Evolutionary conservation across 2,113 vertebrate species (phyloP).

Genomic region (Thryonomys swinderianus): DNA sequence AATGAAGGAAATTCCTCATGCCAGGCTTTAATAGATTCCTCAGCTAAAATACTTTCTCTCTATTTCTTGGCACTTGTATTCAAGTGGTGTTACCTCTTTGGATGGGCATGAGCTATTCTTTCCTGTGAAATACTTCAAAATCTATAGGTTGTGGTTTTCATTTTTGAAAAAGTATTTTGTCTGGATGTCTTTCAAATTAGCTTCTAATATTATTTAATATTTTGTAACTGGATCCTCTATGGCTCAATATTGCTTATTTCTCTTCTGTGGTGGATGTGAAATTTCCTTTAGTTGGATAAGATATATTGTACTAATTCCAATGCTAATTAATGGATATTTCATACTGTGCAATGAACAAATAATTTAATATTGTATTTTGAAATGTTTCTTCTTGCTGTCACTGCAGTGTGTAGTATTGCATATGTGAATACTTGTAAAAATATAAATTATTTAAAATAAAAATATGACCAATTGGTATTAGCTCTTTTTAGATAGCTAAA

Average conservation of each 20-base stretch:
- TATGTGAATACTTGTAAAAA: slow-evolving; percentile 91
- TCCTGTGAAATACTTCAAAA: slow-evolving; percentile 83
- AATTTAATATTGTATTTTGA: slow-evolving; percentile 90
- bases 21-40: slow-evolving; percentile 86
- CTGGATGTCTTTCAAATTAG: slow-evolving; percentile 87
- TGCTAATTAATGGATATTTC: slow-evolving; percentile 90
- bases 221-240: slow-evolving; percentile 84
- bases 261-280: slow-evolving; percentile 89
- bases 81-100: slow-evolving; percentile 86
- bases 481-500: slow-evolving; percentile 80
- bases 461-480: slow-evolving; percentile 79
- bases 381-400: slow-evolving; percentile 90
- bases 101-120: slow-evolving; percentile 85
- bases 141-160: slow-evolving; percentile 83
- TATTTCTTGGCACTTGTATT: slow-evolving; percentile 86
- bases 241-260: slow-evolving; percentile 87
- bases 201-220: slow-evolving; percentile 88
- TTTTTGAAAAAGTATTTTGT: slow-evolving; percentile 86
- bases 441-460: slow-evolving; percentile 88
- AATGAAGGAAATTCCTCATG: slow-evolving; percentile 85
- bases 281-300: slow-evolving; percentile 89
- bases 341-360: slow-evolving; percentile 88
- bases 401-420: slow-evolving; percentile 89
- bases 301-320: slow-evolving; percentile 89
- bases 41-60: slow-evolving; percentile 86